A percentile compares a stretch with the other conserved stretches of the same genome.
Evolutionary conservation across 2,113 vertebrate species (phyloP).

Genomic region (Alectura lathami): DNA sequence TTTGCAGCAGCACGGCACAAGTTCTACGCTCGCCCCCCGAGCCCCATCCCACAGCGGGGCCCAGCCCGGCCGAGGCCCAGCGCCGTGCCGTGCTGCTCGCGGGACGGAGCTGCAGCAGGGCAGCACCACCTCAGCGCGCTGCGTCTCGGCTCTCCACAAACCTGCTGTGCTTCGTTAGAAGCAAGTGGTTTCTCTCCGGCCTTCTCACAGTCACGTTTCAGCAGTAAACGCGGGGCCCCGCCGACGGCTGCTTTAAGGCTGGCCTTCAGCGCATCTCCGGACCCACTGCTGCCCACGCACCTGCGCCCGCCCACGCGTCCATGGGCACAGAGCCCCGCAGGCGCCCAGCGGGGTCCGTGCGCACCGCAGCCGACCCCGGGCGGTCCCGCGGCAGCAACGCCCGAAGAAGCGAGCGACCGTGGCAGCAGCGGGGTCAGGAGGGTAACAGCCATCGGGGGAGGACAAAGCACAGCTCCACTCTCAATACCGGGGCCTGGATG

Average conservation of each 20-base stretch:
- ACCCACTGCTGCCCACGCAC: not conserved
- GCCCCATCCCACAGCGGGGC: too few species aligned
- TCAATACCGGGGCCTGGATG: not conserved
- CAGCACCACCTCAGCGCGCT: not conserved
- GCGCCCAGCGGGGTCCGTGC: not conserved
- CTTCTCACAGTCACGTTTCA: not conserved
- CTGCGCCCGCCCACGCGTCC: not conserved
- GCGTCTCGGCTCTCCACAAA: not conserved
- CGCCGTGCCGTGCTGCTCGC: not conserved
- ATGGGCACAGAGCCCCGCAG: not conserved
- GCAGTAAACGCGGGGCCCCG: not conserved
- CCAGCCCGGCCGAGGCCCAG: too few species aligned
- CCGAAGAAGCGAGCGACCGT: too few species aligned
- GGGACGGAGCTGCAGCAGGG: not conserved
- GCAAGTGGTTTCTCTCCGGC: not conserved
- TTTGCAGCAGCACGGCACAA: not conserved
- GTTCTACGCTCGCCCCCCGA: not conserved
- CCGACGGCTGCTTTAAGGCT: too few species aligned
- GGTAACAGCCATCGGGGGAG: too few species aligned
- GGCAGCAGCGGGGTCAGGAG: too few species aligned
- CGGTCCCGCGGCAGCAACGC: too few species aligned
- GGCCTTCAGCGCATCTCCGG: too few species aligned
- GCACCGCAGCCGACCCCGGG: too few species aligned
- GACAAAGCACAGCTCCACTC: too few species aligned
- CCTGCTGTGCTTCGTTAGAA: not conserved